A percentile compares a stretch with the other conserved stretches of the same genome.
These are phyloP conservation scores for Ophiodon elongatus DNA, from an alignment of 2,113 vertebrate species.

Conservation along the genomic window DNA sequence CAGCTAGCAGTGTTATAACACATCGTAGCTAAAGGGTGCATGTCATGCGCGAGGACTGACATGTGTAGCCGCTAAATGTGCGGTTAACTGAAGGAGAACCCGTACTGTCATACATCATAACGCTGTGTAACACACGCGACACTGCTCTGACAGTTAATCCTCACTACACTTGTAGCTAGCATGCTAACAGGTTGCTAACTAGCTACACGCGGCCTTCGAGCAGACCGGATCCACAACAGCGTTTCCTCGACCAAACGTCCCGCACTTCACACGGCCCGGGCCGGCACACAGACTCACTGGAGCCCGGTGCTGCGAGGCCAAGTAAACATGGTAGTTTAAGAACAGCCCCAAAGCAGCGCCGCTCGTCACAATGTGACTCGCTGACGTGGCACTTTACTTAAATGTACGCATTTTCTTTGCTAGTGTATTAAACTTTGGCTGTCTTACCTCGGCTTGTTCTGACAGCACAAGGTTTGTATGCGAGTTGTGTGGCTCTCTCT, in stretches of 20 bases:
- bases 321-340: slow-evolving; percentile 74
- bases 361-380: slow-evolving; percentile 18
- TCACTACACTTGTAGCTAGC: slow-evolving; percentile 42
- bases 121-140: neutral
- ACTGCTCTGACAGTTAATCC: slow-evolving; percentile 46
- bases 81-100: fast-evolving
- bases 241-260: slow-evolving; percentile 54
- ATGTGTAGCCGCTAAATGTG: neutral
- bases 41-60: neutral
- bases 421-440: slow-evolving; percentile 72
- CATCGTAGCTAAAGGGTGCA: neutral
- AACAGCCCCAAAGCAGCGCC: slow-evolving; percentile 41
- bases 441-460: slow-evolving; percentile 88
- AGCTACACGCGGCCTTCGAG: slow-evolving; percentile 75
- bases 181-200: slow-evolving; percentile 61
- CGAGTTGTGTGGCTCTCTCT: slow-evolving; percentile 79
- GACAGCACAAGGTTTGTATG: slow-evolving; percentile 87
- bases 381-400: slow-evolving; percentile 33
- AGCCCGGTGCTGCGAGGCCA: slow-evolving; percentile 80
- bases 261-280: slow-evolving; percentile 16
- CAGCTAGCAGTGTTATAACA: slow-evolving; percentile 22
- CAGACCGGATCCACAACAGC: slow-evolving; percentile 50
- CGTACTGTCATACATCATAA: neutral
- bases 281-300: slow-evolving; percentile 47
- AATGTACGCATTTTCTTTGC: slow-evolving; percentile 33